phyloP scores from a whole-genome alignment of 2,797 vertebrate species.

The Alosa sapidissima region DNA sequence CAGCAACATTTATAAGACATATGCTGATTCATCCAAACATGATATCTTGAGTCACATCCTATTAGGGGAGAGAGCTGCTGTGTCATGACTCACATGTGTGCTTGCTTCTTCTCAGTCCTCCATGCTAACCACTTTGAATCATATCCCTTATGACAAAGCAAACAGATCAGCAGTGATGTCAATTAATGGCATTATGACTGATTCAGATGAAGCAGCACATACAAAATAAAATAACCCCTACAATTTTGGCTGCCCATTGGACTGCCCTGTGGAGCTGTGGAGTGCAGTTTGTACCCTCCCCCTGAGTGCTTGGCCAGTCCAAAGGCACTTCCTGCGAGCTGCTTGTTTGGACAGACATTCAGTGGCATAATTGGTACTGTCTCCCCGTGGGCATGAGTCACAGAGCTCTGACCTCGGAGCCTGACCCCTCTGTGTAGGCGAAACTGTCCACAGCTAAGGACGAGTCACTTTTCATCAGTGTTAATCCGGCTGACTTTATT shows the following conservation, averaged over 20 bases:
- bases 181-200: neutral
- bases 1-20: neutral
- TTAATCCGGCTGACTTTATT: conserved; percentile 40
- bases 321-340: conserved; percentile 18
- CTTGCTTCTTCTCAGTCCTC: neutral
- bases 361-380: conserved; percentile 49
- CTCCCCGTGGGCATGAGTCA: conserved; percentile 39
- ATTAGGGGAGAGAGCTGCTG: neutral
- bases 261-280: neutral
- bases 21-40: conserved; percentile 9
- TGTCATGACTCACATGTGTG: neutral
- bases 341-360: conserved; percentile 53
- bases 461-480: conserved; percentile 42
- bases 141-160: neutral
- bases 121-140: neutral
- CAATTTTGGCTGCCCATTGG: too few species aligned
- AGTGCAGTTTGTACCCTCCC: neutral
- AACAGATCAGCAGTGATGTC: neutral
- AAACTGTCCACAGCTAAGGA: conserved; percentile 36
- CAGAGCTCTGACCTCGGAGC: conserved; percentile 44
- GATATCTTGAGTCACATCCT: conserved; percentile 7
- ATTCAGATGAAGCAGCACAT: neutral
- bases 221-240: neutral
- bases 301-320: neutral
- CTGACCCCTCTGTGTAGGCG: conserved; percentile 43